phyloP scores from a whole-genome alignment of 1,140 invertebrate species.

The Paraescarpia echinospica region DNA sequence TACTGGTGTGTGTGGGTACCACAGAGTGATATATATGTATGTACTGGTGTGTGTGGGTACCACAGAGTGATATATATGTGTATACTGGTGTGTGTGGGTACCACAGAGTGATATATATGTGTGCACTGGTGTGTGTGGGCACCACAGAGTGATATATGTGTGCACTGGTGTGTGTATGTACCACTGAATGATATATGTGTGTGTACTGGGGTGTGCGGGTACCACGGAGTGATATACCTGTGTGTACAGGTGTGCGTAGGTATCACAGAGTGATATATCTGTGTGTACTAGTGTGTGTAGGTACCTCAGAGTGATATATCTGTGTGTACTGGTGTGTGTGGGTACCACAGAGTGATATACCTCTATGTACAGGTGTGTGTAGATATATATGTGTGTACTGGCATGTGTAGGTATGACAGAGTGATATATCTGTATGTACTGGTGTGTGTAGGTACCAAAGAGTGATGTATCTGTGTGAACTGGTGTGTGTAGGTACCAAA shows the following conservation, averaged over 20 bases:
- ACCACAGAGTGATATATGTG: background rate
- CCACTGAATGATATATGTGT: background rate
- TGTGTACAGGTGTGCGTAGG: background rate
- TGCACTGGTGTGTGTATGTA: background rate
- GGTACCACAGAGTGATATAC: no score
- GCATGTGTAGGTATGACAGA: background rate
- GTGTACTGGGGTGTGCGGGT: background rate
- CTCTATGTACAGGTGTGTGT: no score
- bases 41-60: background rate
- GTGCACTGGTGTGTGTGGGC: background rate
- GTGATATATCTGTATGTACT: background rate
- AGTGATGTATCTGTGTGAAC: background rate
- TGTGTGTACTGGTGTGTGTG: no score
- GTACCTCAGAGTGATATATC: no score
- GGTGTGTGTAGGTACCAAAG: background rate
- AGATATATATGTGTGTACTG: background rate
- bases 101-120: background rate
- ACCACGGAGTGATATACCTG: background rate
- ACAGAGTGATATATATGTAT: background rate
- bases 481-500: no score
- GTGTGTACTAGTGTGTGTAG: no score
- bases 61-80: background rate
- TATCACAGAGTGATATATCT: no score
- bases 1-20: background rate
- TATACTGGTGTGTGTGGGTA: no score